Conservation (phyloP, 2,797 vertebrate species). For the Vipera latastei region DNA sequence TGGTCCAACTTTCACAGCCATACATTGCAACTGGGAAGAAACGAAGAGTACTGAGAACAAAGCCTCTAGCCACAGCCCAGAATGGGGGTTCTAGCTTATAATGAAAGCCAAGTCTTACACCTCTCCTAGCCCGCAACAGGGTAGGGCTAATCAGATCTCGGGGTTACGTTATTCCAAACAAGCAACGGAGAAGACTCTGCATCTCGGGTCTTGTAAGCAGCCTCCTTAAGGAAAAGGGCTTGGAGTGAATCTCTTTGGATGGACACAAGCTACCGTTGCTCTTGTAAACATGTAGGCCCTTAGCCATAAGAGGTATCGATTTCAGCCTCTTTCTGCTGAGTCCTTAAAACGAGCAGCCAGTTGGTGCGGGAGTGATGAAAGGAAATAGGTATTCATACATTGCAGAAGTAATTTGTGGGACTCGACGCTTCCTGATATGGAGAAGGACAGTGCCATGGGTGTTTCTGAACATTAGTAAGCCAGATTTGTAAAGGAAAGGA, state of each 20-base stretch:
- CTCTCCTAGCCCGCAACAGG: background rate
- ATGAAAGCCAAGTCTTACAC: background rate
- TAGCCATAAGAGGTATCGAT: background rate
- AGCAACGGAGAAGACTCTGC: background rate
- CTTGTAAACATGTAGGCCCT: background rate
- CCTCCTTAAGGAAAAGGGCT: background rate
- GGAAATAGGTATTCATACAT: background rate
- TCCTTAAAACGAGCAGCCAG: background rate
- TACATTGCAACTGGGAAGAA: background rate
- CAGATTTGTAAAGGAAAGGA: background rate
- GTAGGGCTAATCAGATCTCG: background rate
- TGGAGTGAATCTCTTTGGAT: background rate
- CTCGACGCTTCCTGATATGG: background rate
- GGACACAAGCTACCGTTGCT: background rate
- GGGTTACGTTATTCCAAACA: background rate
- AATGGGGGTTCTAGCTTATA: background rate
- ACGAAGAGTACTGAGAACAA: background rate
- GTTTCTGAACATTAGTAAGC: background rate
- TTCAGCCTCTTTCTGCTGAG: background rate
- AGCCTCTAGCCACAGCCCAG: background rate
- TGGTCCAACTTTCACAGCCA: too few relatives aligned
- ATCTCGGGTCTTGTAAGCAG: background rate
- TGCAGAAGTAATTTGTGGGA: background rate
- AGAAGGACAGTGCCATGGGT: background rate
- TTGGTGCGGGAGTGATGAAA: background rate